A percentile compares a stretch with the other conserved stretches of the same genome.
phyloP scores from a whole-genome alignment of 1,140 invertebrate genomes.

The Musca domestica region DNA sequence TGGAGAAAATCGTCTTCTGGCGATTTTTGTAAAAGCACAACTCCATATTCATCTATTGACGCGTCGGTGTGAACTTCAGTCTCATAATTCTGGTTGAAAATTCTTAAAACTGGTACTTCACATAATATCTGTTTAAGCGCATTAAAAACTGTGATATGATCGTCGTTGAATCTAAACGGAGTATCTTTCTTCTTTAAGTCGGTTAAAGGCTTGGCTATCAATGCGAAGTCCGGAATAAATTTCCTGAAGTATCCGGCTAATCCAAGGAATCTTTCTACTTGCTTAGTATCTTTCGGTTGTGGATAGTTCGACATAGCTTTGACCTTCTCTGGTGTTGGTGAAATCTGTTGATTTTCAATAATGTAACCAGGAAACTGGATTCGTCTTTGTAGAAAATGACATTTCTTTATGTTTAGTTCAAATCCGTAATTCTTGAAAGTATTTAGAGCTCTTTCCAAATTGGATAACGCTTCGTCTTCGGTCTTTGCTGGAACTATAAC shows the following conservation, averaged over 20 bases:
- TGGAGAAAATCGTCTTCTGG: slow-evolving; percentile 49
- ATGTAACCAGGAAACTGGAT: slow-evolving; percentile 47
- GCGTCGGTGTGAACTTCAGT: slow-evolving; percentile 51
- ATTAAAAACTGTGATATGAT: not conserved
- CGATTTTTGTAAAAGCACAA: slow-evolving; percentile 40
- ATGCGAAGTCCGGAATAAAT: slow-evolving; percentile 31
- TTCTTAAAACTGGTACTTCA: slow-evolving; percentile 43
- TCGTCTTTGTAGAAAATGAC: slow-evolving; percentile 23
- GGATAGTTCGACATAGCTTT: not conserved
- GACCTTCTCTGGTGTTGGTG: slow-evolving; percentile 36
- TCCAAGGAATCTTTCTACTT: slow-evolving; percentile 38
- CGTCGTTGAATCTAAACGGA: slow-evolving; percentile 2
- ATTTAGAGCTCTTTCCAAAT: not conserved
- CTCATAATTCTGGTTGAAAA: slow-evolving; percentile 24
- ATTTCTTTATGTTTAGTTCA: slow-evolving; percentile 13
- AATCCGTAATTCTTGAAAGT: not conserved
- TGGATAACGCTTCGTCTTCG: not conserved
- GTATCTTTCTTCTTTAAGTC: slow-evolving; percentile 13
- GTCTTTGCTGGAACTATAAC: slow-evolving; percentile 24
- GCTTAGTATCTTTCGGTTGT: no score
- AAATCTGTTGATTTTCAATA: slow-evolving; percentile 36
- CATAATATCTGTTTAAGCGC: slow-evolving; percentile 23
- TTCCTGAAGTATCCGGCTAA: no score
- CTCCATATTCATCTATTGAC: slow-evolving; percentile 37
- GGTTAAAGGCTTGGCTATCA: slow-evolving; percentile 29